Conservation (phyloP, 2,113 vertebrate species). For the Apodemus sylvaticus region DNA sequence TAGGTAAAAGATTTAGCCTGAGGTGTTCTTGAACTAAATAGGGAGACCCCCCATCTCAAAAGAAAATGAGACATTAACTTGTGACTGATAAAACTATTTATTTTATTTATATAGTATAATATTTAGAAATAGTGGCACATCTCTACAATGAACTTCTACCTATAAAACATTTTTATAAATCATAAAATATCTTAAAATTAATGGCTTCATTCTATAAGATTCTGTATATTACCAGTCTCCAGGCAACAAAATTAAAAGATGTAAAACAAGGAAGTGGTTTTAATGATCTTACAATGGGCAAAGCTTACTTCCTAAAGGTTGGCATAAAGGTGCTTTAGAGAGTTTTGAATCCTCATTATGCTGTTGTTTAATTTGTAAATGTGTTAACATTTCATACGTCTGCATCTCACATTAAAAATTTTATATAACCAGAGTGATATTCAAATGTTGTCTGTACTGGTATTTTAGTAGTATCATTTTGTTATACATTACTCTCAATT, state of each 20-base stretch:
- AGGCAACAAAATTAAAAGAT: neutral
- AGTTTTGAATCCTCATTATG: neutral
- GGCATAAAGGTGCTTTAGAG: neutral
- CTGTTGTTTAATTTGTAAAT: neutral
- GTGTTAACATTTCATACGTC: neutral
- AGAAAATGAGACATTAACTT: neutral
- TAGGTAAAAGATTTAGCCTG: neutral
- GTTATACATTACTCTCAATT: neutral
- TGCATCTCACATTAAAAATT: neutral
- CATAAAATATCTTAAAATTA: neutral
- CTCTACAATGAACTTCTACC: neutral
- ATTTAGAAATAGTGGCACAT: neutral
- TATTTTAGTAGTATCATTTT: slow-evolving; percentile 23
- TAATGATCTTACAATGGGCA: neutral
- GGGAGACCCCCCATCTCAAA: neutral
- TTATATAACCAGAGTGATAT: neutral
- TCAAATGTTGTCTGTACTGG: neutral
- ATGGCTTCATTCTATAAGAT: neutral
- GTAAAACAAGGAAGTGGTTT: neutral
- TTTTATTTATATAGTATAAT: neutral
- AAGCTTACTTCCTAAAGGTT: neutral
- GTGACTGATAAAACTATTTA: neutral
- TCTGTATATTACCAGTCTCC: neutral
- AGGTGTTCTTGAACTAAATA: neutral
- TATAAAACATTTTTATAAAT: neutral